A percentile compares a stretch with the other conserved stretches of the same genome.
Conservation (phyloP, 2,888 invertebrate species). For the Melipona beecheii region DNA sequence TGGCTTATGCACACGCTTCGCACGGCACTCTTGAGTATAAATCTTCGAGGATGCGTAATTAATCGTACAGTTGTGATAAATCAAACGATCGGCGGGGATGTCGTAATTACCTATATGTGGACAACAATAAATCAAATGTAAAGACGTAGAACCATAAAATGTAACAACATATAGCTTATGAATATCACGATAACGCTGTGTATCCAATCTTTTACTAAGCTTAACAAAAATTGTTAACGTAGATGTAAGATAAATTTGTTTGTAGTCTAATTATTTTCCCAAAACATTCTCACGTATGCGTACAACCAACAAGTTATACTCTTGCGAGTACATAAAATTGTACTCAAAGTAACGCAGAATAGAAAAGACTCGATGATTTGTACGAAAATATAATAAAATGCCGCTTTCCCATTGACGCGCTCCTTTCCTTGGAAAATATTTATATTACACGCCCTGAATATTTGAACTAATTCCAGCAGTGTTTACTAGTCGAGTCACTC, state of each 20-base stretch:
- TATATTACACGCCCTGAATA: not conserved
- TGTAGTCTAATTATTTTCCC: not conserved
- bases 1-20: constrained; percentile 18
- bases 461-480: no score
- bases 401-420: not conserved
- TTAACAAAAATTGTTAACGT: constrained; percentile 15
- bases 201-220: constrained; percentile 13
- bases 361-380: not conserved
- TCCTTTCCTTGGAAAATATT: not conserved
- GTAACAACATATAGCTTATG: constrained; percentile 59
- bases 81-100: constrained; percentile 69
- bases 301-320: not conserved
- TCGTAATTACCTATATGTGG: constrained; percentile 64
- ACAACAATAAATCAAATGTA: constrained; percentile 72
- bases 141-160: constrained; percentile 65
- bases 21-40: constrained; percentile 52
- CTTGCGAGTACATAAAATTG: no score
- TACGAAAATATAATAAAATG: not conserved
- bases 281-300: not conserved
- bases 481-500: not conserved
- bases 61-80: constrained; percentile 72
- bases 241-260: not conserved
- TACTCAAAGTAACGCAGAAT: not conserved
- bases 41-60: constrained; percentile 61
- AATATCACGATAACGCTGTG: constrained; percentile 43